phyloP scores from a whole-genome alignment of 2,113 vertebrate genomes.

The Mormoops blainvillei region DNA sequence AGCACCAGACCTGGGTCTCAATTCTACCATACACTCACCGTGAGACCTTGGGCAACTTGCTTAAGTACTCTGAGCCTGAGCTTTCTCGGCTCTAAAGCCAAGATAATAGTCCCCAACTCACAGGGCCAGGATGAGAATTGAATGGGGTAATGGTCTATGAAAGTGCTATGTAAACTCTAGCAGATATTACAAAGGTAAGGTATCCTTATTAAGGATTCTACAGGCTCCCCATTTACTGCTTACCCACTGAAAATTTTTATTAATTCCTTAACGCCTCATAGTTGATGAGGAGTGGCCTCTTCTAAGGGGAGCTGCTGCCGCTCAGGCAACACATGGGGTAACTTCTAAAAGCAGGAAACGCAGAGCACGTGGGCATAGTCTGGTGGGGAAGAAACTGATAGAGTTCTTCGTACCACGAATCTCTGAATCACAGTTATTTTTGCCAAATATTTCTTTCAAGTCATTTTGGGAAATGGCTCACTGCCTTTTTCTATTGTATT shows the following conservation, averaged over 20 bases:
- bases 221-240: background rate
- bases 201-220: background rate
- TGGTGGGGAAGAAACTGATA: background rate
- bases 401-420: background rate
- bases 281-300: background rate
- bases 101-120: background rate
- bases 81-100: background rate
- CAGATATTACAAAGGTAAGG: background rate
- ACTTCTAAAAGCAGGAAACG: background rate
- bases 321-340: background rate
- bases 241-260: background rate
- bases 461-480: slow-evolving; percentile 49
- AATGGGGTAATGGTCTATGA: background rate
- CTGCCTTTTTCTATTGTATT: slow-evolving; percentile 62
- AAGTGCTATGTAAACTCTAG: background rate
- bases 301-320: background rate
- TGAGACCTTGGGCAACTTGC: background rate
- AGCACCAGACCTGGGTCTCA: background rate
- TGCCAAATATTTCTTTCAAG: slow-evolving; percentile 57
- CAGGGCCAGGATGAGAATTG: background rate
- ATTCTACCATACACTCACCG: background rate
- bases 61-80: no score
- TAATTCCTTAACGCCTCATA: slow-evolving; percentile 6
- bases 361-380: background rate
- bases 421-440: slow-evolving; percentile 44